These are phyloP conservation scores for Chrosomus eos DNA, from an alignment of 2,797 vertebrate species.

Conservation along the genomic window DNA sequence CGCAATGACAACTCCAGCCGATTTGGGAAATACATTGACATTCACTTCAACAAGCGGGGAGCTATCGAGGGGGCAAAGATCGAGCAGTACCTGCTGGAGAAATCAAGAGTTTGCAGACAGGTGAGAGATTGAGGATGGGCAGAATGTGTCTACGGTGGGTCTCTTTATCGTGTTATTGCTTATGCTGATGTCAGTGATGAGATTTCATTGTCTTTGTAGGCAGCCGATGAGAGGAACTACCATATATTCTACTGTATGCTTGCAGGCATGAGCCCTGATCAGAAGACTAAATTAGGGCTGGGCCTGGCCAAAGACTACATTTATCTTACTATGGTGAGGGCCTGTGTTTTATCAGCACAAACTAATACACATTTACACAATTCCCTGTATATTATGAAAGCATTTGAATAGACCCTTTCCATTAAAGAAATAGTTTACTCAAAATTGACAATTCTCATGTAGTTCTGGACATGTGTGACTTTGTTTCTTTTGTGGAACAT, in stretches of 20 bases:
- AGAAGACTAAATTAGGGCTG: constrained; percentile 90
- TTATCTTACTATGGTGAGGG: constrained; percentile 92
- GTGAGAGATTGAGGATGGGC: constrained; percentile 66
- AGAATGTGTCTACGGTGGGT: background rate
- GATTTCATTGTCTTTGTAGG: constrained; percentile 71
- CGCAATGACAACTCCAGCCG: constrained; percentile 97
- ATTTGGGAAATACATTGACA: constrained; percentile 97
- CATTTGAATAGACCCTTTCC: background rate
- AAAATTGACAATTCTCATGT: background rate
- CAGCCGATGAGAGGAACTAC: constrained; percentile 93
- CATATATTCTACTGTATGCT: constrained; percentile 98
- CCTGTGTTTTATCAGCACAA: background rate
- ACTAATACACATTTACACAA: background rate
- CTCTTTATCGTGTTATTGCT: background rate
- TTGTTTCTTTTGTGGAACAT: background rate
- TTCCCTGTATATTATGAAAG: background rate
- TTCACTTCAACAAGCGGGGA: constrained; percentile 96
- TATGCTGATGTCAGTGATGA: background rate
- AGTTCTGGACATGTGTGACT: background rate
- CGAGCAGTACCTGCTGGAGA: constrained; percentile 97
- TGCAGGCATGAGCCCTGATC: constrained; percentile 89
- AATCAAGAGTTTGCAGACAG: constrained; percentile 95
- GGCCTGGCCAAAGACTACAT: constrained; percentile 90
- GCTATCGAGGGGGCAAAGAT: constrained; percentile 97
- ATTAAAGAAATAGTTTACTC: background rate